Base-by-base conservation (phyloP, 2,797 vertebrate genomes). In the Enteromius argenteus region DNA sequence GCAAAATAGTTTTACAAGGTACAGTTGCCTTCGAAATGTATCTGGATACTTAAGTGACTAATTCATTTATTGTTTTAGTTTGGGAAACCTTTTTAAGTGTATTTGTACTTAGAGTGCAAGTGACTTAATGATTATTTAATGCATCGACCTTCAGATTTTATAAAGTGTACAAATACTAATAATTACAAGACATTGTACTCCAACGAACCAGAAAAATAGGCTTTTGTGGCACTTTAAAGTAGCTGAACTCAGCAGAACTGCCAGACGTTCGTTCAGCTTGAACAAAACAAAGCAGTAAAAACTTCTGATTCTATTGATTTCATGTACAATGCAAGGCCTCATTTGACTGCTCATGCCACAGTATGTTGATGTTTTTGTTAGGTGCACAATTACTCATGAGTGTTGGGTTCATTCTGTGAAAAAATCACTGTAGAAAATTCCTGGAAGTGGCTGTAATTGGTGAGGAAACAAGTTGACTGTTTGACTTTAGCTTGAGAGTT, bases 391-490 rank as follows among this genome's bases (percentile, higher is more conserved):
- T 80, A 64, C 69, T 42, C 64, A 64, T 42, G 23, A 85, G 82
- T 85, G 86, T 17, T 35, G 66, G 67, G 66, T 58, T 44, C 35
- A 17, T 14, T 74, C 60, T 67, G 58, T 60, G 30, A 72, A 85
- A 82, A 68, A 60, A 13, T 73, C 58, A 42, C 74, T 66, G 7
- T 4, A 85, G 23, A 85, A 87, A 85, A 87, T 87, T 85, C 86
- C 86, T 85, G 86, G 86, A 87, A 87, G 84, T 85, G 66, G 35
- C 79, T 56, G 82, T 46, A 73, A 74, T 67, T 81, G 75, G 62
- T 67, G 64, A 82, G 86, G 79, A 87, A 87, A 75, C 49, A 9
- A 74, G 42, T 62, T 39, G 83, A 32, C 53, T 37, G 37, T 71
- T 30, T 79, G 67, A 78, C 49, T 81, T 79, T 32, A 79, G 42